Conservation (phyloP, 2,888 invertebrate species). For the Idaea dimidiata region DNA sequence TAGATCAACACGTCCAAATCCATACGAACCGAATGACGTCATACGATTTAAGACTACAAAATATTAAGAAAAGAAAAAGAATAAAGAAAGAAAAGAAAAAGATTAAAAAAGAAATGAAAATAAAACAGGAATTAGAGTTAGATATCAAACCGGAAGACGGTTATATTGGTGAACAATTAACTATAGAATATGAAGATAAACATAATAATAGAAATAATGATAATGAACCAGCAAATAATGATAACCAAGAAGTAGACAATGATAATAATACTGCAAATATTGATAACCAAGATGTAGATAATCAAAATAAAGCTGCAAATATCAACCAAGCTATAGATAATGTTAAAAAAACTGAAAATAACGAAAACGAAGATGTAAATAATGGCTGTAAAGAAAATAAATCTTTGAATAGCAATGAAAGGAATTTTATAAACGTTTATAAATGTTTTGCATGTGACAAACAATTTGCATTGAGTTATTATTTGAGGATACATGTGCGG, state of each 20-base stretch:
- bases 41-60: constrained; percentile 61
- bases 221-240: constrained; percentile 14
- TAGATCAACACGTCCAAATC: constrained; percentile 60
- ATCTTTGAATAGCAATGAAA: constrained; percentile 12
- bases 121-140: constrained; percentile 38
- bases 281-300: neutral
- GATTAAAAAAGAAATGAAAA: constrained; percentile 43
- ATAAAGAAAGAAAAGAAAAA: constrained; percentile 57
- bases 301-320: neutral
- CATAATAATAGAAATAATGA: constrained; percentile 12
- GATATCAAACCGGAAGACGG: constrained; percentile 73
- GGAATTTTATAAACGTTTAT: constrained; percentile 53
- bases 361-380: constrained; percentile 4
- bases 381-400: constrained; percentile 14
- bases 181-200: constrained; percentile 35
- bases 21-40: constrained; percentile 68
- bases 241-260: constrained; percentile 8
- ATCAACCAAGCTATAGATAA: neutral
- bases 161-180: constrained; percentile 62
- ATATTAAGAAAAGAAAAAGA: constrained; percentile 54
- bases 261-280: neutral
- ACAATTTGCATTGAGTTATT: constrained; percentile 68
- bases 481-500: constrained; percentile 66
- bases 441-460: constrained; percentile 72
- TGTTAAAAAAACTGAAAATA: constrained; percentile 1